Evolutionary conservation across 2,113 vertebrate genomes (phyloP).

Genomic region (Psettodes erumei): DNA sequence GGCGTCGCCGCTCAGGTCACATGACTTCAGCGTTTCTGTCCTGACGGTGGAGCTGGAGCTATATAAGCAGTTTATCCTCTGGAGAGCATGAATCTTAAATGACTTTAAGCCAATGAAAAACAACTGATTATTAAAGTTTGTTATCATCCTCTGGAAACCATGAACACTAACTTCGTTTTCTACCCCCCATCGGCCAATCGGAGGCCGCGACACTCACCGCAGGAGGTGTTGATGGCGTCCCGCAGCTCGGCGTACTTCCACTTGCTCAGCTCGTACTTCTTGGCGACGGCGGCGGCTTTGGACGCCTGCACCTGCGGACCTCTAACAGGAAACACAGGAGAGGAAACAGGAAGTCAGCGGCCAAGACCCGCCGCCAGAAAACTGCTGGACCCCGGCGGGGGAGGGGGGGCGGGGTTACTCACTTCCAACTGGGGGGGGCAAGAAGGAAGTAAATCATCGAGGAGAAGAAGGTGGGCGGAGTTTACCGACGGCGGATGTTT

Average conservation of each 20-base stretch:
- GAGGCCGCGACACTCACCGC: slow-evolving; percentile 84
- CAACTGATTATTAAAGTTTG: no score
- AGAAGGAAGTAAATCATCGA: not conserved
- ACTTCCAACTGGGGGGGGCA: not conserved
- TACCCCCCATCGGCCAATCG: no score
- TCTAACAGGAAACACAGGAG: slow-evolving; percentile 76
- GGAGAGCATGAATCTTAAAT: not conserved
- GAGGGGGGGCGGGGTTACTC: not conserved
- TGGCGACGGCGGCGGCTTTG: slow-evolving; percentile 88
- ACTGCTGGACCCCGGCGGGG: not conserved
- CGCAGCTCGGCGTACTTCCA: slow-evolving; percentile 99
- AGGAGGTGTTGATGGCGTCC: slow-evolving; percentile 98
- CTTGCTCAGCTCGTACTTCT: slow-evolving; percentile 96
- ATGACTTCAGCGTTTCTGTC: no score
- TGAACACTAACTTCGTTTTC: not conserved
- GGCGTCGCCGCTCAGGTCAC: no score
- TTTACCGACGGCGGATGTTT: slow-evolving; percentile 15
- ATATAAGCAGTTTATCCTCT: not conserved
- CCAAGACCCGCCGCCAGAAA: not conserved
- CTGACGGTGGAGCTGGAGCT: no score
- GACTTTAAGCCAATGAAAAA: no score
- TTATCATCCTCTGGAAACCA: not conserved
- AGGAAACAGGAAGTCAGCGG: slow-evolving; percentile 30
- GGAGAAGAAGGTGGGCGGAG: slow-evolving; percentile 31
- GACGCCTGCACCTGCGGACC: slow-evolving; percentile 90